Evolutionary conservation across 37 sponge, comb jelly and placozoan genomes (phyloP).

Genomic region (Halisarca cf. caerulea): DNA sequence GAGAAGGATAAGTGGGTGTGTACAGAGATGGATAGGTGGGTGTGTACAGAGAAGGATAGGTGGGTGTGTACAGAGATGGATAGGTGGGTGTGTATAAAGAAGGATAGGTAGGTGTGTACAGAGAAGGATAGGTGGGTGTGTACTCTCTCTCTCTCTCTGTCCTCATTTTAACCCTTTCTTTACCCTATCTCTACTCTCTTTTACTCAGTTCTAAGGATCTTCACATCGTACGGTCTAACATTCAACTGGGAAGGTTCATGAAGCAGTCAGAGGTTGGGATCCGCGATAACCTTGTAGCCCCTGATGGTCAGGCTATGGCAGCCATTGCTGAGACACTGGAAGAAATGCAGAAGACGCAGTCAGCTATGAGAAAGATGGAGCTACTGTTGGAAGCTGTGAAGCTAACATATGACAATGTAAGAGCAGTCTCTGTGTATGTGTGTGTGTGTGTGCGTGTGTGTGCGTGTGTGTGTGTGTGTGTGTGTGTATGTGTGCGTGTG

Average conservation of each 20-base stretch:
- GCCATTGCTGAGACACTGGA: constrained; percentile 55
- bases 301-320: constrained; percentile 53
- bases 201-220: not conserved
- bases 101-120: too few species aligned
- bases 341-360: constrained; percentile 57
- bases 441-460: not conserved
- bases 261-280: constrained; percentile 69
- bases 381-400: constrained; percentile 83
- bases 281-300: constrained; percentile 61
- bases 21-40: too few species aligned
- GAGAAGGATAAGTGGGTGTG: too few species aligned
- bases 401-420: constrained; percentile 81
- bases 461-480: not conserved
- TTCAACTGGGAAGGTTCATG: constrained; percentile 41
- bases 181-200: not conserved
- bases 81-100: too few species aligned
- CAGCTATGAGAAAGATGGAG: constrained; percentile 85
- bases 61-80: too few species aligned
- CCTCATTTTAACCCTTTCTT: not conserved
- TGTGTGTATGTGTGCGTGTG: not conserved
- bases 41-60: too few species aligned
- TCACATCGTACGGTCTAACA: constrained; percentile 42
- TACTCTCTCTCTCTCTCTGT: too few species aligned
- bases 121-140: too few species aligned
- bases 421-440: not conserved